Percentiles rank a stretch among this genome's conserved stretches.
phyloP scores from a whole-genome alignment of 2,113 vertebrate genomes.

The pig (Sus scrofa) region DNA sequence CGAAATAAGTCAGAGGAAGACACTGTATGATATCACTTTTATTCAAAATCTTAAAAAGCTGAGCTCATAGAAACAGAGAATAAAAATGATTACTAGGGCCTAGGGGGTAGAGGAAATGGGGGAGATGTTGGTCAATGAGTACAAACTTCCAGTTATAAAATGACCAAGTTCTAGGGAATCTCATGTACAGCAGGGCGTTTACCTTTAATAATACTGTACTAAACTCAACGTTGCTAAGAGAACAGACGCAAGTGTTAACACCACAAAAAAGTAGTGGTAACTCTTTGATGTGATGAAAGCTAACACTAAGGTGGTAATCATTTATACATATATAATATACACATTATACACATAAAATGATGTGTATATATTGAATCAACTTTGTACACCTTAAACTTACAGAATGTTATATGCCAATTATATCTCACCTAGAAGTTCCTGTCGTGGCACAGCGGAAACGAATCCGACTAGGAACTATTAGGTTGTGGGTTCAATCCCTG shows the following conservation, averaged over 20 bases:
- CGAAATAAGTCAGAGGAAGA: background rate
- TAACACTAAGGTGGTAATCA: background rate
- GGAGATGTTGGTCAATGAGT: background rate
- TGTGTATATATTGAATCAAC: no score
- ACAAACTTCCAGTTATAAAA: background rate
- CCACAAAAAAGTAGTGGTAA: background rate
- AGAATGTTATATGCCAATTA: background rate
- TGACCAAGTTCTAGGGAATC: background rate
- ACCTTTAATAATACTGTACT: background rate
- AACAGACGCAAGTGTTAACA: background rate
- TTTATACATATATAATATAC: background rate
- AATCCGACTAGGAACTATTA: no score
- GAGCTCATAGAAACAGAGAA: background rate
- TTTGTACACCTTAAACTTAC: background rate
- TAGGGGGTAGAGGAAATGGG: background rate
- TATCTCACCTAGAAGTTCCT: background rate
- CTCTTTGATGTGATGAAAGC: no score
- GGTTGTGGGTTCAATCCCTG: no score
- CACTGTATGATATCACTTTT: background rate
- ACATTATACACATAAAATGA: no score
- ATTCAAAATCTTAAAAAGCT: background rate
- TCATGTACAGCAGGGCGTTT: background rate
- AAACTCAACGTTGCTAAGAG: background rate
- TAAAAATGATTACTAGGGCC: background rate
- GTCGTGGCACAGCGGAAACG: no score